A percentile compares a stretch with the other conserved stretches of the same genome.
Evolutionary conservation across 2,888 invertebrate genomes (phyloP).

Genomic region (Himalopsyche tibetana): DNA sequence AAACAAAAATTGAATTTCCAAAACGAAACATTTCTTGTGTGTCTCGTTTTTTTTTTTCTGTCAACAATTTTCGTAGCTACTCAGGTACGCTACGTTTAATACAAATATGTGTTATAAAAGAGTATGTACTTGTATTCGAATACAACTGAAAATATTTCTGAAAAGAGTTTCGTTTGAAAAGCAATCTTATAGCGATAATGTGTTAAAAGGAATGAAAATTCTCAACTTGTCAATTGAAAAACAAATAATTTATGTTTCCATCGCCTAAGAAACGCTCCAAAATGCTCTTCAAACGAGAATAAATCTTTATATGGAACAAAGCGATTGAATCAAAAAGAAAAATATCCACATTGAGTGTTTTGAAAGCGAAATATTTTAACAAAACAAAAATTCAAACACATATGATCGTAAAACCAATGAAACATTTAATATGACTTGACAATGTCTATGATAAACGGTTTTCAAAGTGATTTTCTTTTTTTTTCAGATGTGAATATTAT

Average conservation of each 20-base stretch:
- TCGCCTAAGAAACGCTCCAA: constrained; percentile 20
- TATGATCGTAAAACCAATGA: background rate
- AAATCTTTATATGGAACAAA: constrained; percentile 26
- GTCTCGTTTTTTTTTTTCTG: no score
- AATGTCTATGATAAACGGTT: background rate
- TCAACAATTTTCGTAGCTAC: no score
- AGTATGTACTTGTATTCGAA: background rate
- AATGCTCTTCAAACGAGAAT: constrained; percentile 5
- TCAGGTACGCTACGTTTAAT: no score
- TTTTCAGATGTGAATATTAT: no score
- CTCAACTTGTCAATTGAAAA: constrained; percentile 22
- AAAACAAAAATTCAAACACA: no score
- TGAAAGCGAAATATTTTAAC: background rate
- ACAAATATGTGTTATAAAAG: no score
- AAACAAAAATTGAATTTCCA: no score
- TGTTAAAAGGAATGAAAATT: constrained; percentile 26
- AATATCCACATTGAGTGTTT: constrained; percentile 9
- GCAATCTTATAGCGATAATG: constrained; percentile 34
- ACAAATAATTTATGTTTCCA: constrained; percentile 30
- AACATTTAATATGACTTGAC: background rate
- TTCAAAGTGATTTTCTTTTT: background rate
- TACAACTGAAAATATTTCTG: background rate
- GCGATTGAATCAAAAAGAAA: background rate
- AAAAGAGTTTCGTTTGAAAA: constrained; percentile 8
- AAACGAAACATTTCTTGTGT: no score